Evolutionary conservation across 1,140 invertebrate genomes (phyloP).

Genomic region (Halyomorpha halys): DNA sequence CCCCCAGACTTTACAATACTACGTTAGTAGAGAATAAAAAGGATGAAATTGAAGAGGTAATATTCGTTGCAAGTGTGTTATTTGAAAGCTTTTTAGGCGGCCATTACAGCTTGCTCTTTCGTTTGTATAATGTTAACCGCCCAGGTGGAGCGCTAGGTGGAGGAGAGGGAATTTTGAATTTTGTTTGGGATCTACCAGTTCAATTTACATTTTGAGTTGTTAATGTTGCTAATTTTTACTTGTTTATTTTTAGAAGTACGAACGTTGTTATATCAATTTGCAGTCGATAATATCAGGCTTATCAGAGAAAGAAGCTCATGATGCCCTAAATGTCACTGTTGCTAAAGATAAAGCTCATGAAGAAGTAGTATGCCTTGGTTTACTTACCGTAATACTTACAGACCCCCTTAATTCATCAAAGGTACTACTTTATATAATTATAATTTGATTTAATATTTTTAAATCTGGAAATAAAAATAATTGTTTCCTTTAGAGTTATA

Average conservation of each 20-base stretch:
- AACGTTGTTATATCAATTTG: conserved; percentile 65
- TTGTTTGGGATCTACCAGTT: neutral
- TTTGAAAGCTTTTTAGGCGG: conserved; percentile 14
- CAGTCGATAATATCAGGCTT: conserved; percentile 66
- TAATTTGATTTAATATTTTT: neutral
- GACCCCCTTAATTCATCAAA: conserved; percentile 72
- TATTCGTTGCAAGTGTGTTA: conserved; percentile 28
- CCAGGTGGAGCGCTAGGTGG: conserved; percentile 18
- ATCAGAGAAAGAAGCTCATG: conserved; percentile 88
- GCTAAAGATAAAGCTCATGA: conserved; percentile 82
- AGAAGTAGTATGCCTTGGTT: conserved; percentile 78
- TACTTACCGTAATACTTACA: conserved; percentile 79
- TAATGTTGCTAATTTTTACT: conserved; percentile 32
- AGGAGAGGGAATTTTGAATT: conserved; percentile 13
- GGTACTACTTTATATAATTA: conserved; percentile 34
- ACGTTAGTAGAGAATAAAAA: conserved; percentile 61
- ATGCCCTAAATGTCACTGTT: conserved; percentile 75
- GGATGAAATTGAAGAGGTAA: conserved; percentile 75
- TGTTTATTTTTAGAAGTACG: conserved; percentile 69
- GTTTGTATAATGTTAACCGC: conserved; percentile 5
- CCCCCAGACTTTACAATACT: conserved; percentile 47
- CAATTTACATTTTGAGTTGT: conserved; percentile 3
- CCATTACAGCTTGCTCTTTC: conserved; percentile 14
- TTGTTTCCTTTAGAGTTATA: conserved; percentile 52
- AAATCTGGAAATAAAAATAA: no score